Evolutionary conservation across 2,888 invertebrate genomes (phyloP).

Genomic region (Drosophila yooni): DNA sequence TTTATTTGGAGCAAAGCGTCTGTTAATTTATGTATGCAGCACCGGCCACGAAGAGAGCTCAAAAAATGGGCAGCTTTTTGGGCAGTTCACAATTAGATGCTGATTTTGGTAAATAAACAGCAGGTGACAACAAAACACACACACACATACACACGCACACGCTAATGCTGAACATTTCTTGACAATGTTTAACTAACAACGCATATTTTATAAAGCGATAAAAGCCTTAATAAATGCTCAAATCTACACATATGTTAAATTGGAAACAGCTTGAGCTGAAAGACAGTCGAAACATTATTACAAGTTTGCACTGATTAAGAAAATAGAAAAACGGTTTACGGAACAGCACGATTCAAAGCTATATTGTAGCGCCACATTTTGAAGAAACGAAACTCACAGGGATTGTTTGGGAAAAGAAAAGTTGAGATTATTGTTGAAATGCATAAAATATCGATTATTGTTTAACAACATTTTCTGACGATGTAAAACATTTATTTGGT

Average conservation of each 20-base stretch:
- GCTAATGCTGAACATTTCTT: slow-evolving; percentile 36
- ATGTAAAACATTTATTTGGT: not conserved
- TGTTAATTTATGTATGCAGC: slow-evolving; percentile 67
- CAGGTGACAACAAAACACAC: slow-evolving; percentile 74
- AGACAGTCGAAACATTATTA: not conserved
- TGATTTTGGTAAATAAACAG: slow-evolving; percentile 76
- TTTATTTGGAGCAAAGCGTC: slow-evolving; percentile 81
- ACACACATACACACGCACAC: slow-evolving; percentile 4
- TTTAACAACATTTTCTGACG: not conserved
- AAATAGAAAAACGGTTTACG: slow-evolving; percentile 19
- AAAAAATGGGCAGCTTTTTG: slow-evolving; percentile 61
- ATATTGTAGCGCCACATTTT: slow-evolving; percentile 28
- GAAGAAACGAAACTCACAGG: not conserved
- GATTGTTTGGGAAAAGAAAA: not conserved
- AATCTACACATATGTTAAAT: slow-evolving; percentile 35
- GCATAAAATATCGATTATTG: not conserved
- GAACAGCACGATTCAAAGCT: slow-evolving; percentile 18
- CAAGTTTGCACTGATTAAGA: slow-evolving; percentile 37
- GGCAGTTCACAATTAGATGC: slow-evolving; percentile 77
- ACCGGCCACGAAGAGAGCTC: slow-evolving; percentile 20
- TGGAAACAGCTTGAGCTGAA: slow-evolving; percentile 48
- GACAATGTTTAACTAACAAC: slow-evolving; percentile 64
- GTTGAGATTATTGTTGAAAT: not conserved
- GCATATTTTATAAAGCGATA: slow-evolving; percentile 63
- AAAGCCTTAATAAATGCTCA: slow-evolving; percentile 42